Evolutionary conservation across 1,140 invertebrate genomes (phyloP), one percentile per base, ranked within the genome.

Genomic region (Parapsyche elsis): DNA sequence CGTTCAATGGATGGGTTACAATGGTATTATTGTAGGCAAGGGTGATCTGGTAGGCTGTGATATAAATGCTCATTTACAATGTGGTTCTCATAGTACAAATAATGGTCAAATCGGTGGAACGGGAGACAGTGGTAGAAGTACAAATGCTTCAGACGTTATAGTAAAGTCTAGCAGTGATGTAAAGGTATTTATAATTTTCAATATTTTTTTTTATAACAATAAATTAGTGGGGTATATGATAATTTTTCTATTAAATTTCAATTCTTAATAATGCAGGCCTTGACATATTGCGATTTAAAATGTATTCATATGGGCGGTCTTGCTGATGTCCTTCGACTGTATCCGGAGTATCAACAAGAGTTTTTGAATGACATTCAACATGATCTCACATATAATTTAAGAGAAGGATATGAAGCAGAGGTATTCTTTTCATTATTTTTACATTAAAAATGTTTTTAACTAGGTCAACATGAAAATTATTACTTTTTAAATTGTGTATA

Each of bases 1-100:
- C n/a, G 30, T 38, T 38, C 30, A 38, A 38, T 76, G 19, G 14
- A 76, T 57, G n/a, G n/a, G n/a, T 9, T 23, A 76, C 16, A 53
- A 9, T 57, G n/a, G 26, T 38, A 73, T 26, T 45, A 73, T 38
- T 87, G 12, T 86, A 98, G 97, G 97, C 0, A 99, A 98, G 90
- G 97, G 97, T 9, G 97, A 99, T 89, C 88, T 98, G 59, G 96
- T 99, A n/a, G 97, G 97, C 0, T 96, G 95, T 85, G 97, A 99
- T 87, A 97, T 98, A 85, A 95, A 92, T 84, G 90, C 93, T 71
- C 93, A 95, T 86, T 89, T 95, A 75, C 92, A 94, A 84, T 86
- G 85, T 57, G 88, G 87, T 57, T 85, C 87, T 86, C 88, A 89
- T 84, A 84, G 88, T 21, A 83, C 86, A 64, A 86, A 89, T 77